A percentile compares a stretch with the other conserved stretches of the same genome.
Conservation (phyloP, 92 coral and sea anemone species). For the Plumapathes pennacea region DNA sequence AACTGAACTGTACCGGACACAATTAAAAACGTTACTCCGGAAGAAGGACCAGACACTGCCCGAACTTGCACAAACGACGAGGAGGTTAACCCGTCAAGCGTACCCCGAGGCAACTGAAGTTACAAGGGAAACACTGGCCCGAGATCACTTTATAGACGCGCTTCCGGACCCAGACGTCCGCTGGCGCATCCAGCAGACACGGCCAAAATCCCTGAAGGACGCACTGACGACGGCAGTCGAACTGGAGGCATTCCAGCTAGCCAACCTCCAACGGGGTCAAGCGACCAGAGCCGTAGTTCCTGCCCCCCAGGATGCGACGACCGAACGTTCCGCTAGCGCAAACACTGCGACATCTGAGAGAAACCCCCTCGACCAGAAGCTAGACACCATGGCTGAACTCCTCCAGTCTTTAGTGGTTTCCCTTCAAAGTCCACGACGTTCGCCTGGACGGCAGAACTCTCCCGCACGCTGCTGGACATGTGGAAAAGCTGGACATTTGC, state of each 20-base stretch:
- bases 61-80: conserved; percentile 3
- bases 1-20: conserved; percentile 20
- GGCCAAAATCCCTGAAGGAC: not conserved
- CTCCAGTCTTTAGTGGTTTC: too few relatives aligned
- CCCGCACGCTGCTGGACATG: conserved; percentile 26
- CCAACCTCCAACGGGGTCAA: conserved; percentile 6
- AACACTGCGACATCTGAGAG: not conserved
- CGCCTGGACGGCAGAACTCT: not conserved
- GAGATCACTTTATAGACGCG: conserved; percentile 25
- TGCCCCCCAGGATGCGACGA: not conserved
- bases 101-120: conserved; percentile 23
- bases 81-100: conserved; percentile 6
- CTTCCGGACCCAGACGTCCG: conserved; percentile 17
- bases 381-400: not conserved
- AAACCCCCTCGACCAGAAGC: not conserved
- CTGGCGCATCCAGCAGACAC: conserved; percentile 24
- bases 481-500: conserved; percentile 6
- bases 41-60: conserved; percentile 28
- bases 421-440: conserved; percentile 1
- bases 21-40: conserved; percentile 5
- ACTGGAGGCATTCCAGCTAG: conserved; percentile 26
- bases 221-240: conserved; percentile 22
- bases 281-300: conserved; percentile 5
- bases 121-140: conserved; percentile 14
- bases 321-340: not conserved